Conservation (phyloP, 1,140 invertebrate species). For the Drosophila willistoni region DNA sequence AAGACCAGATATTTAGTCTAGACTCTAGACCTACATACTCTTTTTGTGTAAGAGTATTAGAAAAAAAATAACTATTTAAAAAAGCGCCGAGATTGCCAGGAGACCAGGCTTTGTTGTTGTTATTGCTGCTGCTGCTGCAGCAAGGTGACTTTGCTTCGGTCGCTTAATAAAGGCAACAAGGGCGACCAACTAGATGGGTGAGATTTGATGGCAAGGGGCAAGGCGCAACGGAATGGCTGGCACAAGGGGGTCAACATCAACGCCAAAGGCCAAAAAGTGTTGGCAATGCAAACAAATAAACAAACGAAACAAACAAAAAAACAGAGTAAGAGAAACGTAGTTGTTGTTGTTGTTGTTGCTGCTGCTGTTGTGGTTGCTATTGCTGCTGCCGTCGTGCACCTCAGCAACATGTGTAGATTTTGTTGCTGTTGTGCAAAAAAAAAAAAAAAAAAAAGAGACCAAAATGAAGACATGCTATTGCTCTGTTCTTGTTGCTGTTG, state of each 20-base stretch:
- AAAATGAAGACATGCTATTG: conserved; percentile 70
- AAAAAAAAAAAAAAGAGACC: conserved; percentile 49
- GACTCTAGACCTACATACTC: neutral
- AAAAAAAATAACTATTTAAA: conserved; percentile 52
- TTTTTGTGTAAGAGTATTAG: neutral
- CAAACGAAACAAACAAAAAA: conserved; percentile 32
- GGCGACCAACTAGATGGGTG: conserved; percentile 5
- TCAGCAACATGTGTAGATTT: conserved; percentile 69
- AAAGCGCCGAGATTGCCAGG: conserved; percentile 62
- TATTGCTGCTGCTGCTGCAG: conserved; percentile 36
- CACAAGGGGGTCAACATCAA: conserved; percentile 65
- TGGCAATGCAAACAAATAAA: conserved; percentile 76
- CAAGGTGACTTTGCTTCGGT: conserved; percentile 63
- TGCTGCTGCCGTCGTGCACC: conserved; percentile 46
- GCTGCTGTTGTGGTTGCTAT: conserved; percentile 42
- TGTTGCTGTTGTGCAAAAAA: neutral
- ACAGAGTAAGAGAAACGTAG: conserved; percentile 44
- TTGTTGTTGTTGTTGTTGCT: conserved; percentile 58
- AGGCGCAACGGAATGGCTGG: neutral
- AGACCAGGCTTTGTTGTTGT: conserved; percentile 25
- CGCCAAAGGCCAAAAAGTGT: conserved; percentile 80
- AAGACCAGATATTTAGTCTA: no score
- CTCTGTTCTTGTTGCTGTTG: conserved; percentile 3
- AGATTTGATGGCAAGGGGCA: neutral
- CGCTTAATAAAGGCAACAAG: conserved; percentile 77